Conservation (phyloP, 2,113 vertebrate species). For the Pseudorectes ferrugineus region DNA sequence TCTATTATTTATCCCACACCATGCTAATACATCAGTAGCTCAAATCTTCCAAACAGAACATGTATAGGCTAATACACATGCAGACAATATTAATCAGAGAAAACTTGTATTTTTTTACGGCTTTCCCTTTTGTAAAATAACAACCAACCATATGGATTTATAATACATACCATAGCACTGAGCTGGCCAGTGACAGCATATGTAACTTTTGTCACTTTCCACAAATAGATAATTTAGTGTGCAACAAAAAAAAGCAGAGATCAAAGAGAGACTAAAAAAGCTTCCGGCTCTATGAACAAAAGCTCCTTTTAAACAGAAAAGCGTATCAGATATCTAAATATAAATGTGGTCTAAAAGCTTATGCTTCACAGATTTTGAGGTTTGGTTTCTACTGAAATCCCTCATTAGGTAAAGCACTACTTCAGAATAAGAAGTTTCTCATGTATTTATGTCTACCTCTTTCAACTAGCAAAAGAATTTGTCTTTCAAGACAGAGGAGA, state of each 20-base stretch:
- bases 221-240: background rate
- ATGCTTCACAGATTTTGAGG: background rate
- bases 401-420: background rate
- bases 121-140: background rate
- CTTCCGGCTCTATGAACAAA: background rate
- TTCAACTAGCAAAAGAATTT: background rate
- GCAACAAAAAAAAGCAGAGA: background rate
- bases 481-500: background rate
- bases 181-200: background rate
- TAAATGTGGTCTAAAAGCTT: background rate
- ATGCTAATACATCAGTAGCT: background rate
- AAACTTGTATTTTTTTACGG: background rate
- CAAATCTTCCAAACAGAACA: background rate
- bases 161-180: background rate
- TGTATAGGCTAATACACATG: background rate
- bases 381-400: background rate
- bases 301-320: background rate
- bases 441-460: background rate
- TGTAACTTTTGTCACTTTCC: constrained; percentile 1
- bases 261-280: background rate
- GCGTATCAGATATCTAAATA: background rate
- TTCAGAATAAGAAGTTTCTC: background rate
- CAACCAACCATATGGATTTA: background rate
- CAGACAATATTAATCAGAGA: background rate
- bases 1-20: background rate